phyloP scores from a whole-genome alignment of 2,113 vertebrate species.

The Noctilio leporinus region DNA sequence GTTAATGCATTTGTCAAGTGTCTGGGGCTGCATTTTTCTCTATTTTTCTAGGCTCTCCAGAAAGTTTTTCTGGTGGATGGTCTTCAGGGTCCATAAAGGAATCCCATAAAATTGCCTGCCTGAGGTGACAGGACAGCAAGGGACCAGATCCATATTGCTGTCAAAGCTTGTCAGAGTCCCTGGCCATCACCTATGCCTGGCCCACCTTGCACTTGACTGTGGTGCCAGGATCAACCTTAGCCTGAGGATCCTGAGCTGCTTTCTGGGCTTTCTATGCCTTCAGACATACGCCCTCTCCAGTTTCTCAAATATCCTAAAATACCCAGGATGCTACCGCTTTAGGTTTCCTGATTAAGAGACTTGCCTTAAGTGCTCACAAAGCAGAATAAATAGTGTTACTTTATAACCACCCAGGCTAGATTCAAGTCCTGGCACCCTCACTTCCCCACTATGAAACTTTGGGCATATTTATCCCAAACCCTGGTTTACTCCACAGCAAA shows the following conservation, averaged over 20 bases:
- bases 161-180: neutral
- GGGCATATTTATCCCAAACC: neutral
- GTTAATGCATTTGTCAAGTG: neutral
- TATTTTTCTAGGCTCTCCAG: neutral
- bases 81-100: neutral
- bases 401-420: neutral
- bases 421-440: neutral
- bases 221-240: too few relatives aligned
- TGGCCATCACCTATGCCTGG: neutral
- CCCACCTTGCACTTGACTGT: neutral
- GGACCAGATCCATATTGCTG: neutral
- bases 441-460: neutral
- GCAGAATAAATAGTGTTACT: neutral
- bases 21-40: neutral
- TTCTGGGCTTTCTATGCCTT: neutral
- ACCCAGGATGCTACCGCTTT: too few relatives aligned
- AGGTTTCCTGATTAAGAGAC: neutral
- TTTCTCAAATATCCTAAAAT: neutral
- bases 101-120: neutral
- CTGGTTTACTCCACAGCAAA: neutral
- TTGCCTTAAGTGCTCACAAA: neutral
- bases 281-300: neutral
- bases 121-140: neutral
- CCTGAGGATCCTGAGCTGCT: neutral
- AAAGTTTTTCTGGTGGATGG: neutral